phyloP scores from a whole-genome alignment of 2,797 vertebrate genomes.

The Etheostoma nigrum region DNA sequence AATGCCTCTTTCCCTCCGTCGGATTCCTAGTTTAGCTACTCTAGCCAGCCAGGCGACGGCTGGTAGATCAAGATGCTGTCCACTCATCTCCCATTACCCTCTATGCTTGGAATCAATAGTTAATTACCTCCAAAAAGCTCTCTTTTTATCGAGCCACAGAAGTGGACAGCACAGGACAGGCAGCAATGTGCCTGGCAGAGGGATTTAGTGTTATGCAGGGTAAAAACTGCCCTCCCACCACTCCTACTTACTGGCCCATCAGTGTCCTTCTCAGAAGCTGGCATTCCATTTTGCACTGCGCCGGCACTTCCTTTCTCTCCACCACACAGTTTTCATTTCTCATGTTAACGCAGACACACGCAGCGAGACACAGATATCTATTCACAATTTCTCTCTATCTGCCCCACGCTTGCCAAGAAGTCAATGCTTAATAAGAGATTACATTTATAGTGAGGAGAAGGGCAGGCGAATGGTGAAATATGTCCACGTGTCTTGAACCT shows the following conservation, averaged over 20 bases:
- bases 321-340: slow-evolving; percentile 52
- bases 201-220: slow-evolving; percentile 59
- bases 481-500: slow-evolving; percentile 75
- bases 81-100: slow-evolving; percentile 80
- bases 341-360: slow-evolving; percentile 43
- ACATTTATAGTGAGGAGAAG: slow-evolving; percentile 76
- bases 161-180: slow-evolving; percentile 57
- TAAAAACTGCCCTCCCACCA: slow-evolving; percentile 67
- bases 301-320: slow-evolving; percentile 61
- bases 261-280: slow-evolving; percentile 58
- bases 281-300: slow-evolving; percentile 56
- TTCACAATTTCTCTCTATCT: slow-evolving; percentile 46
- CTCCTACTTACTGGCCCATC: slow-evolving; percentile 72
- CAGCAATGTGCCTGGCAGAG: slow-evolving; percentile 61
- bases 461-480: slow-evolving; percentile 71
- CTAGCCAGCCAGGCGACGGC: slow-evolving; percentile 32
- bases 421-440: slow-evolving; percentile 77
- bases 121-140: slow-evolving; percentile 82
- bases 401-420: slow-evolving; percentile 37
- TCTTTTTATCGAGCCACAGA: slow-evolving; percentile 66
- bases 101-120: slow-evolving; percentile 84
- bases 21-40: slow-evolving; percentile 32
- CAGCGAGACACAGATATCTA: slow-evolving; percentile 48
- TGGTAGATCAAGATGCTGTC: slow-evolving; percentile 67
- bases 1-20: slow-evolving; percentile 34